These are phyloP conservation scores for Netelia fuscicornis DNA, from an alignment of 2,888 invertebrate genomes.

Conservation along the genomic window DNA sequence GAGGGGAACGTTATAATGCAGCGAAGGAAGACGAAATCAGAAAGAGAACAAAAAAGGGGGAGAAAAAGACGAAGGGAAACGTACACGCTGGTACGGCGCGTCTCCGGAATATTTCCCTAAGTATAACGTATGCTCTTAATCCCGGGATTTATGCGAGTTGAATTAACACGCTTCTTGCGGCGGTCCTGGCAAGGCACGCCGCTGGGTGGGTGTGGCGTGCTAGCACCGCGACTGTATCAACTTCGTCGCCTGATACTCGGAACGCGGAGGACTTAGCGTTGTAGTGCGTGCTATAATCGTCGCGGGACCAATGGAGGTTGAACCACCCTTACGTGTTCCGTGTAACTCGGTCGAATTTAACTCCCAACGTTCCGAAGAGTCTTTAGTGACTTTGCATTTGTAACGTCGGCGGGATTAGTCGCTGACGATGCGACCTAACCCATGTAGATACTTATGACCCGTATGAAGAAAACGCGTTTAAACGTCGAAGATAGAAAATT, in stretches of 20 bases:
- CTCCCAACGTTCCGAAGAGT: constrained; percentile 45
- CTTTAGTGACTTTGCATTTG: constrained; percentile 48
- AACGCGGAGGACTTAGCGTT: constrained; percentile 43
- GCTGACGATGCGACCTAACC: constrained; percentile 33
- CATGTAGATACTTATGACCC: constrained; percentile 11
- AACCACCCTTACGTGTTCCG: constrained; percentile 13
- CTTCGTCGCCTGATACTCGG: constrained; percentile 59
- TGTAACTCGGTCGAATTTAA: constrained; percentile 40
- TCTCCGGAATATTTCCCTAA: constrained; percentile 79
- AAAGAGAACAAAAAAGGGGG: constrained; percentile 64
- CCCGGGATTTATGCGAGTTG: constrained; percentile 81
- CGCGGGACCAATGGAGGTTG: constrained; percentile 23
- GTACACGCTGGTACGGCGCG: constrained; percentile 61
- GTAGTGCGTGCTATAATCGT: constrained; percentile 43
- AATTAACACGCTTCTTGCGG: constrained; percentile 78
- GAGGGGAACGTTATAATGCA: constrained; percentile 41
- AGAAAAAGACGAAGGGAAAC: constrained; percentile 75
- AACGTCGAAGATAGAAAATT: neutral
- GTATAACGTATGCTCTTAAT: constrained; percentile 83
- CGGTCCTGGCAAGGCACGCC: constrained; percentile 65
- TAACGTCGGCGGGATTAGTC: constrained; percentile 18
- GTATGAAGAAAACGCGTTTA: neutral
- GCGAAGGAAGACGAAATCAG: constrained; percentile 27
- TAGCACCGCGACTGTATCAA: constrained; percentile 52
- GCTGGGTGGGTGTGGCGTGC: constrained; percentile 68